These are phyloP conservation scores for Xyrauchen texanus DNA, from an alignment of 2,113 vertebrate species.

Conservation along the genomic window DNA sequence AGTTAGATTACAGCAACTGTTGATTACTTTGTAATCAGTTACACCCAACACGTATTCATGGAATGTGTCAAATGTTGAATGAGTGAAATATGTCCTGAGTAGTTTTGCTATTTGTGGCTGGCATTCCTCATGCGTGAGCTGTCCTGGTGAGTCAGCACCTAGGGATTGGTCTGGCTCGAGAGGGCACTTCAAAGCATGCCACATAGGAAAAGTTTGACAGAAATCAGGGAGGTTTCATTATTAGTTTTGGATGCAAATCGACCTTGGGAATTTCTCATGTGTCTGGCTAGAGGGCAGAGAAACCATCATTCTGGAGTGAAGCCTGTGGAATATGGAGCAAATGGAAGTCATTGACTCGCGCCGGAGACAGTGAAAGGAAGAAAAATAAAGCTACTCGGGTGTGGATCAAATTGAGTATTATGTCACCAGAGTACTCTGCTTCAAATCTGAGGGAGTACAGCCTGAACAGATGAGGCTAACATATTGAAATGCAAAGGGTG, in stretches of 20 bases:
- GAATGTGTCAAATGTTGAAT: no score
- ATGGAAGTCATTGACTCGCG: constrained; percentile 23
- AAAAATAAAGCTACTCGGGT: constrained; percentile 49
- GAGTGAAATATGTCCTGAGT: no score
- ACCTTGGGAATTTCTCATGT: constrained; percentile 51
- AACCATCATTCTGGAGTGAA: constrained; percentile 25
- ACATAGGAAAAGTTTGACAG: constrained; percentile 47
- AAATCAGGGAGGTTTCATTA: constrained; percentile 49
- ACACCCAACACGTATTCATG: no score
- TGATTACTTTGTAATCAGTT: no score
- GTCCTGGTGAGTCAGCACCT: no score
- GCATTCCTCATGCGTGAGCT: no score
- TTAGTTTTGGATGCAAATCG: constrained; percentile 46
- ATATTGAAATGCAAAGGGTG: constrained; percentile 24
- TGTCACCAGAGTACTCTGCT: constrained; percentile 49
- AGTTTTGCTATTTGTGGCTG: no score
- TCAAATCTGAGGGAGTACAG: constrained; percentile 27
- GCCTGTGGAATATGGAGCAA: neutral
- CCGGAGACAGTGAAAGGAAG: neutral
- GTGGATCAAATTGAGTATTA: constrained; percentile 43
- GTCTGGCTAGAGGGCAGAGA: constrained; percentile 54
- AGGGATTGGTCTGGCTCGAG: neutral
- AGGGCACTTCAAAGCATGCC: neutral
- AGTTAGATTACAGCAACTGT: no score
- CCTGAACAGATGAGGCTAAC: neutral